Evolutionary conservation across 2,113 vertebrate genomes (phyloP).

Genomic region (Scomber scombrus): DNA sequence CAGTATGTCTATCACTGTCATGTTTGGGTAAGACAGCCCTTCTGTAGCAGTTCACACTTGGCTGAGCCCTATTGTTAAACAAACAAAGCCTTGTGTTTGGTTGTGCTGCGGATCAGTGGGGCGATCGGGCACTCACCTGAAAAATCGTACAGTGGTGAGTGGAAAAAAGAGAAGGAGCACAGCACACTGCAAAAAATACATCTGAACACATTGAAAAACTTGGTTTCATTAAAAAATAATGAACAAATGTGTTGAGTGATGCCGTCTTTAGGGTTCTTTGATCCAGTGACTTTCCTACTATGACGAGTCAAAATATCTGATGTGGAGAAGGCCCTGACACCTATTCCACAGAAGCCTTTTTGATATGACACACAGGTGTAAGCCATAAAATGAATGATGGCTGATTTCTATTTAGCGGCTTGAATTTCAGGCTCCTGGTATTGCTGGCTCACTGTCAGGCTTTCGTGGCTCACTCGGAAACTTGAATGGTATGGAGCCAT

Average conservation of each 20-base stretch:
- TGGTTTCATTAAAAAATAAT: conserved; percentile 11
- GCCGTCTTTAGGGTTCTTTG: neutral
- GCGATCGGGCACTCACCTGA: conserved; percentile 61
- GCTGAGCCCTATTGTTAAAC: conserved; percentile 71
- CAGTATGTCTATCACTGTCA: conserved; percentile 57
- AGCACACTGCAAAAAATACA: neutral
- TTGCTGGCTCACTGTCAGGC: no score
- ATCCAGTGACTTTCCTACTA: neutral
- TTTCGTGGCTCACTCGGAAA: neutral
- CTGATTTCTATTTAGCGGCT: neutral
- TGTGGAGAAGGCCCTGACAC: neutral
- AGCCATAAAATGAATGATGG: conserved; percentile 7
- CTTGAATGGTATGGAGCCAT: neutral
- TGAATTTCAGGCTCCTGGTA: neutral
- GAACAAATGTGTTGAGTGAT: neutral
- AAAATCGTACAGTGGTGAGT: conserved; percentile 29
- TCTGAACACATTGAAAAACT: conserved; percentile 1
- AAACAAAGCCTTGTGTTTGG: conserved; percentile 71
- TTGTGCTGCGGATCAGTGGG: conserved; percentile 53
- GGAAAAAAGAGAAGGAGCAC: neutral
- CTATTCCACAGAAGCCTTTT: conserved; percentile 22
- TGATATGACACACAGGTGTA: conserved; percentile 1
- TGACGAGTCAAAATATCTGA: neutral
- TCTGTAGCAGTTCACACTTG: conserved; percentile 70
- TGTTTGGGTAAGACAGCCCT: conserved; percentile 66